Conservation (phyloP, 1,140 invertebrate genomes). For the Condylostylus longicornis region DNA sequence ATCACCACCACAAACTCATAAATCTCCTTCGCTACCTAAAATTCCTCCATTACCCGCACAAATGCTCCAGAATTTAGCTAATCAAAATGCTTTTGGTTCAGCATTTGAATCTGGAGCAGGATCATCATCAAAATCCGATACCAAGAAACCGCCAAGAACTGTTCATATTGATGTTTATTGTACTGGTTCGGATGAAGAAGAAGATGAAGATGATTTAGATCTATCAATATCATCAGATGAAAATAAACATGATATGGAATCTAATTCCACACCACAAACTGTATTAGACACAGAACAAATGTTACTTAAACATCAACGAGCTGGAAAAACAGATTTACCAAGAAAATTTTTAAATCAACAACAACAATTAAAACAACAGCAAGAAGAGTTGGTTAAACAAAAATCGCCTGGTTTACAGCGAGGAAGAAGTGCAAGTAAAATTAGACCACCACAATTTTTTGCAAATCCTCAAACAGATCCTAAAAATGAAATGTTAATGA, state of each 20-base stretch:
- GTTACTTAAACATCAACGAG: slow-evolving; percentile 40
- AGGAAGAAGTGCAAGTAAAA: neutral
- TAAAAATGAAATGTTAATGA: slow-evolving; percentile 4
- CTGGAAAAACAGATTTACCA: slow-evolving; percentile 33
- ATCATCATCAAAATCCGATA: slow-evolving; percentile 15
- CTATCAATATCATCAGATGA: slow-evolving; percentile 11
- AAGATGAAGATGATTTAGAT: slow-evolving; percentile 31
- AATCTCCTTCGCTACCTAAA: slow-evolving; percentile 24
- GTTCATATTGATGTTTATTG: slow-evolving; percentile 67
- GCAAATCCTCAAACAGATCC: neutral
- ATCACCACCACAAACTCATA: slow-evolving; percentile 19
- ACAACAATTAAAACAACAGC: slow-evolving; percentile 10
- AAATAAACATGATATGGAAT: slow-evolving; percentile 21
- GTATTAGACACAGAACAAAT: slow-evolving; percentile 47
- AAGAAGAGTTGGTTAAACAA: slow-evolving; percentile 1
- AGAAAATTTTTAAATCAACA: slow-evolving; percentile 13
- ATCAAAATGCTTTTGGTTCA: neutral
- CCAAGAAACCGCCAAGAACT: slow-evolving; percentile 46
- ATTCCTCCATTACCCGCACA: slow-evolving; percentile 15
- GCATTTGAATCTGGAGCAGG: slow-evolving; percentile 8
- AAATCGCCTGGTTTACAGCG: neutral
- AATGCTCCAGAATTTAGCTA: neutral
- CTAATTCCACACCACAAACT: slow-evolving; percentile 42
- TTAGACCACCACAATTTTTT: neutral
- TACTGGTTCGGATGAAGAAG: slow-evolving; percentile 50